phyloP scores from a whole-genome alignment of 1,140 invertebrate genomes.

The Trichonephila clavipes region DNA sequence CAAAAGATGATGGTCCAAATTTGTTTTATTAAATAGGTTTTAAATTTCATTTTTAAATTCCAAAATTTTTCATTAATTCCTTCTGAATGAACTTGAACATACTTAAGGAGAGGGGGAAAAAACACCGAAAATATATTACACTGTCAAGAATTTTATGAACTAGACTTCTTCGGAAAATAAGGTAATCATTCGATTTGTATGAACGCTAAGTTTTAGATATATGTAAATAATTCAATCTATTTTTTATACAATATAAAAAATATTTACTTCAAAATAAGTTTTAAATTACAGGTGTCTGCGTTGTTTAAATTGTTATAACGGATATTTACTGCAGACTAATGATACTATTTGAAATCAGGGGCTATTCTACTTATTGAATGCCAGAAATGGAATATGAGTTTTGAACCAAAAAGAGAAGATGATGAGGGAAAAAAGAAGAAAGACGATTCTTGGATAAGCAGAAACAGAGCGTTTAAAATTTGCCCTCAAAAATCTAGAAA shows the following conservation, averaged over 20 bases:
- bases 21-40: too few relatives aligned
- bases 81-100: too few relatives aligned
- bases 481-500: slow-evolving; percentile 55
- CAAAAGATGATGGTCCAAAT: too few relatives aligned
- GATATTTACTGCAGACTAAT: neutral
- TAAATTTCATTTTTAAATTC: too few relatives aligned
- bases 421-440: neutral
- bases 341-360: neutral
- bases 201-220: neutral
- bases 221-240: neutral
- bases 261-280: neutral
- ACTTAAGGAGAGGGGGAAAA: too few relatives aligned
- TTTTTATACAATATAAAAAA: neutral
- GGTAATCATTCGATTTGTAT: neutral
- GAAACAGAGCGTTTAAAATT: slow-evolving; percentile 71
- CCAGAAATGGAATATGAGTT: neutral
- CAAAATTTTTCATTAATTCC: too few relatives aligned
- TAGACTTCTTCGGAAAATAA: too few relatives aligned
- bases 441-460: neutral
- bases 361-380: neutral
- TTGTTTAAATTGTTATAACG: neutral
- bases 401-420: neutral
- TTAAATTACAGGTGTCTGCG: neutral
- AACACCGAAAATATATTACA: too few relatives aligned
- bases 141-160: too few relatives aligned